phyloP scores from a whole-genome alignment of 2,888 invertebrate species.

The Pinctada fucata region DNA sequence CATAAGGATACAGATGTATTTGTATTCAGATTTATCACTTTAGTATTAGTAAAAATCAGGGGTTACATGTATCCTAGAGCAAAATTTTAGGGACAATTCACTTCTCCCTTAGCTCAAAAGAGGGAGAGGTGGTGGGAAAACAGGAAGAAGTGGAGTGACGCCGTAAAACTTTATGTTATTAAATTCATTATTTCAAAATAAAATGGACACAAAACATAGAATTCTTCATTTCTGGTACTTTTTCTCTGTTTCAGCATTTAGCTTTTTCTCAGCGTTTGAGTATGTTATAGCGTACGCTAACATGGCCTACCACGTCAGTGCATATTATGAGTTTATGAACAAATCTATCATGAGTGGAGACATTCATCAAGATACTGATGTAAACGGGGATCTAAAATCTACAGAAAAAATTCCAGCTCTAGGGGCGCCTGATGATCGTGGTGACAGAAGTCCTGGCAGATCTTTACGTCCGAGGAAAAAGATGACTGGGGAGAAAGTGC shows the following conservation, averaged over 20 bases:
- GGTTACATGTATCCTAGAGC: too few relatives aligned
- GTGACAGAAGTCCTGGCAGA: constrained; percentile 1
- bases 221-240: constrained; percentile 16
- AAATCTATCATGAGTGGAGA: constrained; percentile 47
- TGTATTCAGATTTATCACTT: too few relatives aligned
- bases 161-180: too few relatives aligned
- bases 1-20: too few relatives aligned
- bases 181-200: too few relatives aligned
- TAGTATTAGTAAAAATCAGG: too few relatives aligned
- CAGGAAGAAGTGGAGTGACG: too few relatives aligned
- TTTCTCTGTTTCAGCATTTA: constrained; percentile 85
- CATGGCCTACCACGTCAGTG: constrained; percentile 94
- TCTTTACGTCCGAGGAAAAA: constrained; percentile 26
- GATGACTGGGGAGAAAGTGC: constrained; percentile 26
- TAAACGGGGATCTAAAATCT: constrained; percentile 18
- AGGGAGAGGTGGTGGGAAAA: too few relatives aligned
- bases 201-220: too few relatives aligned
- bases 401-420: background rate
- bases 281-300: constrained; percentile 93
- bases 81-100: too few relatives aligned
- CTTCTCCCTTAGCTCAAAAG: too few relatives aligned
- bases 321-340: constrained; percentile 86
- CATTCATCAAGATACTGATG: constrained; percentile 11
- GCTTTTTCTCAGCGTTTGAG: constrained; percentile 95
- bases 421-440: background rate